Conservation (phyloP, 1,140 invertebrate species). For the Anastrepha ludens region DNA sequence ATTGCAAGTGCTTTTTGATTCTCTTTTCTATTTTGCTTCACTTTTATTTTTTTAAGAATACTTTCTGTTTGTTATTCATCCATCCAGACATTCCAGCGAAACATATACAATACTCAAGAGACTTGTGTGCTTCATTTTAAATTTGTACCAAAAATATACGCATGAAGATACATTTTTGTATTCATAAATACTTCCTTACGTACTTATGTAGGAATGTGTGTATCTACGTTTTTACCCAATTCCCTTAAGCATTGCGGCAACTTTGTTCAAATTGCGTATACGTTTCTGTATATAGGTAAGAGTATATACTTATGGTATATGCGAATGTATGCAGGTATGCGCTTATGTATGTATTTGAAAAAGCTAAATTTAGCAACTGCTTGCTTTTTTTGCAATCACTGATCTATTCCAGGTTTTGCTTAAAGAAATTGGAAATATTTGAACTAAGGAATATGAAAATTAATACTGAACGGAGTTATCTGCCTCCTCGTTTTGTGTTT, state of each 20-base stretch:
- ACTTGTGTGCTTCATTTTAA: slow-evolving; percentile 3
- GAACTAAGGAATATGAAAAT: too few species aligned
- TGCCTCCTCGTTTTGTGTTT: too few species aligned
- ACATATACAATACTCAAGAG: neutral
- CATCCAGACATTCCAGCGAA: neutral
- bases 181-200: neutral
- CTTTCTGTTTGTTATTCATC: slow-evolving; percentile 7
- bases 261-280: neutral
- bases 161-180: neutral
- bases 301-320: neutral
- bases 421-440: too few species aligned
- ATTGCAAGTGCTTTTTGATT: slow-evolving; percentile 15
- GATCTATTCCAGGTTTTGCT: neutral
- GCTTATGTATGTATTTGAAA: too few species aligned
- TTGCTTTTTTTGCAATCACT: neutral
- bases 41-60: neutral
- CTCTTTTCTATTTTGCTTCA: neutral
- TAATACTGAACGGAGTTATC: neutral
- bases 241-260: neutral
- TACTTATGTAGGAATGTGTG: neutral
- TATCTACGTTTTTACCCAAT: neutral
- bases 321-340: too few species aligned
- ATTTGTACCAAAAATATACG: neutral
- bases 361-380: neutral
- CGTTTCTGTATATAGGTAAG: neutral